Evolutionary conservation across 1,140 invertebrate species (phyloP), one percentile per base, ranked within the genome.

Genomic region (Apis florea): DNA sequence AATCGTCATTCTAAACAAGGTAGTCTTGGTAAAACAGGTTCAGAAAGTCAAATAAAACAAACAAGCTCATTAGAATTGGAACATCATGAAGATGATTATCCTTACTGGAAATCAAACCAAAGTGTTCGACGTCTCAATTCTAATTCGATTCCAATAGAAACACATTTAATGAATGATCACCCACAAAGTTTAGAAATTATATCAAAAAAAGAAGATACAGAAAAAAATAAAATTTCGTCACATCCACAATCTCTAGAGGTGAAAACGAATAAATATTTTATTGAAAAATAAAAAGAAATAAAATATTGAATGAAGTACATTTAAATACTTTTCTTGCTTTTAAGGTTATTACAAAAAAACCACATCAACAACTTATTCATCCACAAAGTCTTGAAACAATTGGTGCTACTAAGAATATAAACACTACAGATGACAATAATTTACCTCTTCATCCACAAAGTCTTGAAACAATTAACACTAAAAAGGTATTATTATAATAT

Each of bases 321-420:
- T 47, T 17, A 47, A 13, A 58, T 58, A 19, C 19, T n/a, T 40
- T 68, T 24, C 59, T 73, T 13, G 1, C n/a, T 73, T n/a, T 40
- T 17, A 63, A 94, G 92, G 91, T 93, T 74, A 93, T 94, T 84
- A 89, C 90, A 21, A 93, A 93, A 89, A 93, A 92, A 79, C 83
- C 92, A 19, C 90, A 93, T 79, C 92, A 93, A 69, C 93, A 91
- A 82, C 86, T 93, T 10, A 84, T 92, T 79, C 93, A 93, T 88
- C 93, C 92, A 2, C 93, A 94, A 88, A 94, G 92, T 92, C 90
- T 94, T 47, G 93, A 93, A 87, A 92, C 90, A 17, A 93, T 93
- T 89, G 92, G 91, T 58, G 91, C 92, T 72, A 91, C 91, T n/a
- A 93, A 93, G 89, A 92, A 93, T 81, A 83, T 89, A 51, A 92